Evolutionary conservation across 2,113 vertebrate species (phyloP).

Genomic region (Argyrosomus japonicus): DNA sequence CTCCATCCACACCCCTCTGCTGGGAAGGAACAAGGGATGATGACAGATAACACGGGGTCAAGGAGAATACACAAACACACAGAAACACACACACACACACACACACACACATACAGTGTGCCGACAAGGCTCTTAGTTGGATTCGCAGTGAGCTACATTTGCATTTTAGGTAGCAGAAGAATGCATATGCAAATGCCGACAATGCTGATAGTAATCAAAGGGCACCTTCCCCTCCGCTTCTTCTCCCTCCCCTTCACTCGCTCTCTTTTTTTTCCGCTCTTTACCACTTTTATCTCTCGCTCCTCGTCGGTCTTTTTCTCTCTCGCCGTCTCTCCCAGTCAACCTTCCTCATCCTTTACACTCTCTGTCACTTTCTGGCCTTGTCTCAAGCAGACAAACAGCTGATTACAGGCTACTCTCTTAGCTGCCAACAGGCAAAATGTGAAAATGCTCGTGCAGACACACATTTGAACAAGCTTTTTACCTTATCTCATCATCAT

Average conservation of each 20-base stretch:
- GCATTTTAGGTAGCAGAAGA: constrained; percentile 76
- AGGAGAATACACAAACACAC: constrained; percentile 61
- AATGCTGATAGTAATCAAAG: constrained; percentile 81
- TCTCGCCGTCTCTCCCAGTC: constrained; percentile 43
- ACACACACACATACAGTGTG: constrained; percentile 59
- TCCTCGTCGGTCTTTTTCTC: constrained; percentile 42
- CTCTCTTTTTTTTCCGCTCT: constrained; percentile 27
- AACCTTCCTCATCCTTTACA: constrained; percentile 42
- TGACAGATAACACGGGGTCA: constrained; percentile 80
- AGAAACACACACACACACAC: constrained; percentile 25
- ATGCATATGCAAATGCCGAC: constrained; percentile 79
- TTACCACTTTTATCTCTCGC: constrained; percentile 49
- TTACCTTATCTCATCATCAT: constrained; percentile 29
- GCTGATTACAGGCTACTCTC: constrained; percentile 55
- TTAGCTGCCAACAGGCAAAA: constrained; percentile 29
- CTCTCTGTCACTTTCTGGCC: constrained; percentile 34
- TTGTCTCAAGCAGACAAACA: constrained; percentile 34
- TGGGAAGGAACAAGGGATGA: constrained; percentile 69
- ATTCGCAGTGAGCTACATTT: constrained; percentile 71
- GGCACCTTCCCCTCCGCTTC: constrained; percentile 73
- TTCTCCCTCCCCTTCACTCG: constrained; percentile 42
- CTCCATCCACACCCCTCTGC: constrained; percentile 68
- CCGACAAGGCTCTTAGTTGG: constrained; percentile 64
- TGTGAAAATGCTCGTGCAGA: background rate
- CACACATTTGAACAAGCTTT: background rate